Evolutionary conservation across 2,113 vertebrate species (phyloP).

Genomic region (Siniperca chuatsi): DNA sequence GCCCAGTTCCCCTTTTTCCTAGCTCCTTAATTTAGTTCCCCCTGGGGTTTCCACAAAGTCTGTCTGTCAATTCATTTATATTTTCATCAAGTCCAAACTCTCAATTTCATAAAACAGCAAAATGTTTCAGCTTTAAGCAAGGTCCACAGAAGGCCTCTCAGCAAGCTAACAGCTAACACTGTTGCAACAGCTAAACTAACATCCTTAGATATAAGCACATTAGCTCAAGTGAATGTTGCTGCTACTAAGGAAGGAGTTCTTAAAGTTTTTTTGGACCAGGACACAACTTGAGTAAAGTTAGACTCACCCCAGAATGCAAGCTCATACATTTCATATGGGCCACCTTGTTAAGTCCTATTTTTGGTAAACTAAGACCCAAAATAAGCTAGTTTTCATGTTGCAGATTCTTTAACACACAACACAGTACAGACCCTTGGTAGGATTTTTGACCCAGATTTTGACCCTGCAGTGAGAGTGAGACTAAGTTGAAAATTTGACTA

Average conservation of each 20-base stretch:
- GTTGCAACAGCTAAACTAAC: not conserved
- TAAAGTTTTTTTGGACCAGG: not conserved
- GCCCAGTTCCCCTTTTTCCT: not conserved
- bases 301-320: not conserved
- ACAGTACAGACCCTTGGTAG: not conserved
- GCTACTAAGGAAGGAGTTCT: conserved; percentile 1
- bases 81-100: not conserved
- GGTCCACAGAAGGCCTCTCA: not conserved
- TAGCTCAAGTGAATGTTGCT: not conserved
- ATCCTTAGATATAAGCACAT: not conserved
- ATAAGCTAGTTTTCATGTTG: conserved; percentile 24
- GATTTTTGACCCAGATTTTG: conserved; percentile 23
- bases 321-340: conserved; percentile 10
- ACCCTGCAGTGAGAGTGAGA: conserved; percentile 4
- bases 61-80: not conserved
- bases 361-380: conserved; percentile 9
- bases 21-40: not conserved
- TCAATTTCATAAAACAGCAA: not conserved
- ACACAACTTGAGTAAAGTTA: not conserved
- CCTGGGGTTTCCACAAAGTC: not conserved
- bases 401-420: not conserved
- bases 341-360: conserved; percentile 31
- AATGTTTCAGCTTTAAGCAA: not conserved
- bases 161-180: not conserved
- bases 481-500: not conserved